Percentiles rank a stretch among this genome's conserved stretches.
These are phyloP conservation scores for Drosophila busckii DNA, from an alignment of 1,140 invertebrate genomes.

Conservation along the genomic window DNA sequence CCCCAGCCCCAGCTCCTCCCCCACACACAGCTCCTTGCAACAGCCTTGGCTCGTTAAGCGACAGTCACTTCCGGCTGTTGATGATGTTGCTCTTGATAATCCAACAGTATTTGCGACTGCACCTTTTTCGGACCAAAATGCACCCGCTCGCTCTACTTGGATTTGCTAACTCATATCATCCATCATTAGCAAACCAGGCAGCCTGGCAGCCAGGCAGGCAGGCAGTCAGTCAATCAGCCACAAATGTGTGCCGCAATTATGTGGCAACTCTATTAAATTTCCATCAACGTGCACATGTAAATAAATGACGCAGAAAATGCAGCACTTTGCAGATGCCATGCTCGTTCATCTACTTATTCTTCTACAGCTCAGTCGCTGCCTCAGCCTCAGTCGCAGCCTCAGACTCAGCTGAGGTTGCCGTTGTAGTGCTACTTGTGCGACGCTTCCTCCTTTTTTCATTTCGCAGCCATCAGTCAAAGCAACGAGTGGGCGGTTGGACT, in stretches of 20 bases:
- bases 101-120: constrained; percentile 44
- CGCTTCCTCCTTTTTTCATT: no score
- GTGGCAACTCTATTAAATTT: constrained; percentile 60
- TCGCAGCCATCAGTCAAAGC: no score
- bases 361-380: no score
- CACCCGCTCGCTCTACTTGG: constrained; percentile 1
- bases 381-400: no score
- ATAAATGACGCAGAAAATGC: constrained; percentile 71
- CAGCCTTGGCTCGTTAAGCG: constrained; percentile 31
- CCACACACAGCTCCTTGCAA: neutral
- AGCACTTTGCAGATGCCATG: constrained; percentile 17
- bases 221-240: no score
- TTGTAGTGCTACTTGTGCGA: no score
- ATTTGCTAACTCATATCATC: constrained; percentile 31
- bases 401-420: no score
- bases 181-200: constrained; percentile 69
- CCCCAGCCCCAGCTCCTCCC: constrained; percentile 1
- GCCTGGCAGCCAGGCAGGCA: no score
- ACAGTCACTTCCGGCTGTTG: constrained; percentile 56
- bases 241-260: constrained; percentile 52
- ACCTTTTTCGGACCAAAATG: constrained; percentile 12
- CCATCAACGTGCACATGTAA: constrained; percentile 38
- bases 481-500: no score
- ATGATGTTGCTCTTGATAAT: constrained; percentile 34
- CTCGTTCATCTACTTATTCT: no score